Conservation (phyloP, 2,797 vertebrate genomes). For the Microchirus variegatus region DNA sequence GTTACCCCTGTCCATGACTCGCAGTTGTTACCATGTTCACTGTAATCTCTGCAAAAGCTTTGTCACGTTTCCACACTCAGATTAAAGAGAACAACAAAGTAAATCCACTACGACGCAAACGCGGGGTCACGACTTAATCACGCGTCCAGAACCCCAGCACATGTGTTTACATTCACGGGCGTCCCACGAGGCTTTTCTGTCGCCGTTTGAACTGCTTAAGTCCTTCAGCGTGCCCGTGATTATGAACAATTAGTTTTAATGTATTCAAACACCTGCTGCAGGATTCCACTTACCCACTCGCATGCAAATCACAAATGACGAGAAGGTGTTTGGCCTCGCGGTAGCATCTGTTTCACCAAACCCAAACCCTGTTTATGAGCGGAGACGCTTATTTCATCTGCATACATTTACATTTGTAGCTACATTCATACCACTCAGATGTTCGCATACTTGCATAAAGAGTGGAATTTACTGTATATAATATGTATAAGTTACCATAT, state of each 20-base stretch:
- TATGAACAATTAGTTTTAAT: slow-evolving; percentile 6
- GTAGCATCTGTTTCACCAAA: slow-evolving; percentile 27
- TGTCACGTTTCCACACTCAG: too few species aligned
- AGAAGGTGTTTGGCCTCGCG: background rate
- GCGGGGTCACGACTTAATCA: too few species aligned
- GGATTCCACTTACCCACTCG: background rate
- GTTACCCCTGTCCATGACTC: too few species aligned
- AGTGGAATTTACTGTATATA: too few species aligned
- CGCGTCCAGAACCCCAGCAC: too few species aligned
- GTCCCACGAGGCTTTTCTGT: background rate
- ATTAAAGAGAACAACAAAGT: too few species aligned
- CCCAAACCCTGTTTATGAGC: background rate
- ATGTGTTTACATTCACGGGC: too few species aligned
- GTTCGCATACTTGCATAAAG: background rate
- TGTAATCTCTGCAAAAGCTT: too few species aligned
- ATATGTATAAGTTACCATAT: too few species aligned
- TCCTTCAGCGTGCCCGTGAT: background rate
- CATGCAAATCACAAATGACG: slow-evolving; percentile 9
- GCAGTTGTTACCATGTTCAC: too few species aligned
- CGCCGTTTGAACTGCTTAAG: too few species aligned
- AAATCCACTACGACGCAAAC: too few species aligned
- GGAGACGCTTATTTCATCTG: slow-evolving; percentile 2
- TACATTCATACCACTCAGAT: background rate
- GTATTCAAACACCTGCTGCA: slow-evolving; percentile 31
- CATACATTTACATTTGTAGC: slow-evolving; percentile 15